Conservation (phyloP, 2,888 invertebrate species). For the Trichogramma evanescens region DNA sequence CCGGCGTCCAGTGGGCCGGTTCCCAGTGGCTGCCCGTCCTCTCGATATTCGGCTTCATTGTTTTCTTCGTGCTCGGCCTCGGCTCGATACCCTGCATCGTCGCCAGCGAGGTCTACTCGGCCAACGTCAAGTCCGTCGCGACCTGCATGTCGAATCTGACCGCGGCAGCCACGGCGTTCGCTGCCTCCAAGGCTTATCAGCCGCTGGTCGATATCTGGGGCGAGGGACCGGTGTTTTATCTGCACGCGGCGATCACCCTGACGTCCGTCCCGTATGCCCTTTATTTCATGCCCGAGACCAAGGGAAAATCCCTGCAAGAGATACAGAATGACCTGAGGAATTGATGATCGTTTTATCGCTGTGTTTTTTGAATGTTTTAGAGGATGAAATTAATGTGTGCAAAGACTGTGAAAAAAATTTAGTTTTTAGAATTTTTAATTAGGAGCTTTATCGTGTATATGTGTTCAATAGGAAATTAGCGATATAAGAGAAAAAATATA, state of each 20-base stretch:
- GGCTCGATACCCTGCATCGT: constrained; percentile 25
- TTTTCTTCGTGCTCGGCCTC: constrained; percentile 26
- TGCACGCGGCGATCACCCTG: constrained; percentile 24
- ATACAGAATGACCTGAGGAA: constrained; percentile 62
- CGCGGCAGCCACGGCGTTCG: constrained; percentile 23
- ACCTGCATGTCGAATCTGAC: constrained; percentile 24
- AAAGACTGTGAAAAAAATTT: neutral
- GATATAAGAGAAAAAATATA: neutral
- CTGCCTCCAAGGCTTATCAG: constrained; percentile 26
- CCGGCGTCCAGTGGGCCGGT: constrained; percentile 15
- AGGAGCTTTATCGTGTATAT: neutral
- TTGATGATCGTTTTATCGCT: neutral
- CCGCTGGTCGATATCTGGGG: constrained; percentile 21
- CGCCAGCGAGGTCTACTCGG: constrained; percentile 25
- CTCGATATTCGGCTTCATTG: constrained; percentile 28
- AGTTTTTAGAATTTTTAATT: neutral
- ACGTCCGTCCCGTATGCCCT: constrained; percentile 45
- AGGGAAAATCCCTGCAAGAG: constrained; percentile 77
- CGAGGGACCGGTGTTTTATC: constrained; percentile 27
- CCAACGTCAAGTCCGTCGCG: constrained; percentile 25
- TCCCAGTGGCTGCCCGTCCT: constrained; percentile 34
- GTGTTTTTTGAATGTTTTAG: neutral
- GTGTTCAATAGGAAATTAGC: neutral
- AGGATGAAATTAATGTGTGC: neutral
- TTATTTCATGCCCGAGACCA: constrained; percentile 78